Base-by-base conservation (phyloP, 2,888 invertebrate genomes). In the Invenusta paracnida region DNA sequence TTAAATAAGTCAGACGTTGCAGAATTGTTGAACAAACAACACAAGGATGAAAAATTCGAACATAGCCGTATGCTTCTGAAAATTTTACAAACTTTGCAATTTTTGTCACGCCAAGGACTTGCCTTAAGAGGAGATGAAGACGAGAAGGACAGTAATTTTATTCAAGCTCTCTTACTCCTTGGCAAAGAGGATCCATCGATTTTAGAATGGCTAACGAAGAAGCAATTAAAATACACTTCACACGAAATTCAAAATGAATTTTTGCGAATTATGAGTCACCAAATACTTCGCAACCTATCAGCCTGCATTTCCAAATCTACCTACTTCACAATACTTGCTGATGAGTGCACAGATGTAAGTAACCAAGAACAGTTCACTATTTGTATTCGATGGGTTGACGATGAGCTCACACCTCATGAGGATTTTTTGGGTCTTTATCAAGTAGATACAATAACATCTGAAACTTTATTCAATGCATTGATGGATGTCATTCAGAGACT, bases 341-440 rank as follows among this genome's bases (percentile, higher is more conserved):
- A 82, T 30, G 29, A 82, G 13, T 82, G 31, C 31, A 82, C 82
- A 29, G 82, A 82, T 30, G 17, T 82, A 29, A 30, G n/a, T 82
- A 82, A 82, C 31, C 29, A 82, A 13, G 82, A 28, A 82, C 82
- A 82, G 2, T 82, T 82, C 17, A 30, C 82, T 82, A 29, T 82
- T n/a, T 82, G 82, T 82, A 29, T 82, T 30, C 13, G 82, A 82
- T 82, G 82, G 82, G 29, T 82, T 82, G 29, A 82, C 31, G 82
- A 82, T 30, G 82, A 82, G 17, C 31, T 82, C 30, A 82, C 29
- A 30, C 29, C 31, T 82, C 29, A 82, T 29, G 82, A 82, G n/a
- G 82, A 82, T 28, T 82, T 82, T 30, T 13, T 82, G 29, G 29
- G 82, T 30, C 27, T 82, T 30, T 82, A 82, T 79, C 81, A 79